phyloP scores from a whole-genome alignment of 2,888 invertebrate genomes.

The Tromatobia lineatoria region DNA sequence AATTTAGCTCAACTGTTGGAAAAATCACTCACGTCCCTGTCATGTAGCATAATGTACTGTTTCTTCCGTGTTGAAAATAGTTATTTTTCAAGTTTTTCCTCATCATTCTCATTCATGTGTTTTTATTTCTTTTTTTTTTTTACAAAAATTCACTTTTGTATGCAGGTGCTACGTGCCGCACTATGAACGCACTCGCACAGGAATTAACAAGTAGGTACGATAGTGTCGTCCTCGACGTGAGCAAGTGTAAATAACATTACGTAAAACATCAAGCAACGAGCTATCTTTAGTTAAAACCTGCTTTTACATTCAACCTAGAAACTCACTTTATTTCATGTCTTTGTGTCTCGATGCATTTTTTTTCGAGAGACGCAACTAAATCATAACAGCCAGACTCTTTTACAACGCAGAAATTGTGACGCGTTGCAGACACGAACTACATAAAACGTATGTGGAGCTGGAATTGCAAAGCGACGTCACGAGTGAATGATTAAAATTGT shows the following conservation, averaged over 20 bases:
- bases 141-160: not conserved
- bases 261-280: conserved; percentile 22
- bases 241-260: conserved; percentile 44
- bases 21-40: too few species aligned
- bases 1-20: too few species aligned
- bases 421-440: conserved; percentile 5
- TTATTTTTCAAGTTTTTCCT: too few species aligned
- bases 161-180: not conserved
- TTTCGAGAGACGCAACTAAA: not conserved
- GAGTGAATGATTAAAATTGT: too few species aligned
- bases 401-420: conserved; percentile 6
- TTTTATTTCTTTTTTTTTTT: too few species aligned
- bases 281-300: conserved; percentile 23
- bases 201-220: not conserved
- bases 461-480: too few species aligned
- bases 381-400: conserved; percentile 10
- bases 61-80: too few species aligned
- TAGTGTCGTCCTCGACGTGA: not conserved
- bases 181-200: not conserved
- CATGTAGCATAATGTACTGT: too few species aligned
- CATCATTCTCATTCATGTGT: too few species aligned
- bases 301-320: conserved; percentile 27
- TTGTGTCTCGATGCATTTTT: conserved; percentile 5
- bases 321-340: conserved; percentile 7
- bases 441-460: not conserved